phyloP scores from a whole-genome alignment of 2,888 invertebrate genomes.

The Rhodophaea formosa region DNA sequence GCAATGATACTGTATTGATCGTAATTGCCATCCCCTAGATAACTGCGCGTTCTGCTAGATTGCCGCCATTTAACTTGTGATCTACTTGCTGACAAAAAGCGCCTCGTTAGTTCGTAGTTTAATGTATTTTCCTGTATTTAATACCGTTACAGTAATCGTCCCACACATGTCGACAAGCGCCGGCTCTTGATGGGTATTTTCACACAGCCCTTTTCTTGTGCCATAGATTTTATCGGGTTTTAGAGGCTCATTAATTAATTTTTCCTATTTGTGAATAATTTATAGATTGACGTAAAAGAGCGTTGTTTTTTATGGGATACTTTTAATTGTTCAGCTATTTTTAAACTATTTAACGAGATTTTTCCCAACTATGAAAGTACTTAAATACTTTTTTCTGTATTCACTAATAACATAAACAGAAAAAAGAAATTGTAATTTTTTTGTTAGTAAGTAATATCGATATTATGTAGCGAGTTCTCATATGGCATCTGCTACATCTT shows the following conservation, averaged over 20 bases:
- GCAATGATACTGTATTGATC: neutral
- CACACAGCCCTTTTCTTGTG: conserved; percentile 51
- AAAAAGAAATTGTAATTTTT: too few species aligned
- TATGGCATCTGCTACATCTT: too few species aligned
- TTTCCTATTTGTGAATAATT: neutral
- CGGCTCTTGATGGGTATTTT: conserved; percentile 56
- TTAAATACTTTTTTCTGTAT: too few species aligned
- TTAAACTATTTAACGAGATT: too few species aligned
- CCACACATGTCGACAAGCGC: conserved; percentile 57
- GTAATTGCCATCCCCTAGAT: conserved; percentile 2
- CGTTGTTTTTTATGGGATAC: too few species aligned
- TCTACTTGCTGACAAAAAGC: conserved; percentile 30
- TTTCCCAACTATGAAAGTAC: too few species aligned
- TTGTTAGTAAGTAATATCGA: too few species aligned
- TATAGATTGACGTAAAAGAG: too few species aligned
- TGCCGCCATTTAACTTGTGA: conserved; percentile 4
- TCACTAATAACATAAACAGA: too few species aligned
- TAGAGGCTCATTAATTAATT: neutral
- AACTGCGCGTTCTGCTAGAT: neutral
- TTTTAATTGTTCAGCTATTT: too few species aligned
- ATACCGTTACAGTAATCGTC: conserved; percentile 60
- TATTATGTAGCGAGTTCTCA: too few species aligned
- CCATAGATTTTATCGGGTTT: conserved; percentile 40
- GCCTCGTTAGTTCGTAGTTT: conserved; percentile 35
- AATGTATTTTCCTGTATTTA: conserved; percentile 46